A percentile compares a stretch with the other conserved stretches of the same genome.
phyloP scores from a whole-genome alignment of 2,888 invertebrate genomes.

The Caenorhabditis drosophilae region DNA sequence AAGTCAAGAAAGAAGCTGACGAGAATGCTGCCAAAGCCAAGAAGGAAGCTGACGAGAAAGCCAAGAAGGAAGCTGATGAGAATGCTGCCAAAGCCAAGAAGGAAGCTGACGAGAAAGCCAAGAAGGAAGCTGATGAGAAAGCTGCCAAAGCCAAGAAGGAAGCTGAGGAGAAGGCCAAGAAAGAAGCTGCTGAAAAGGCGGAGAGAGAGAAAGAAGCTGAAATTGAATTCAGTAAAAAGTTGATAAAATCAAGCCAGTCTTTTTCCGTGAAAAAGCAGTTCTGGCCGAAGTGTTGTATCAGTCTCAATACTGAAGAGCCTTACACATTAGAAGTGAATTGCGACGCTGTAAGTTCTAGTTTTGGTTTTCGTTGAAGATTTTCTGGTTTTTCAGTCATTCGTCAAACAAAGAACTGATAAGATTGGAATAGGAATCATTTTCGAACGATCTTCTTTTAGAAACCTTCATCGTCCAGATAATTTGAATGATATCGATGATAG shows the following conservation, averaged over 20 bases:
- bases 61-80: not conserved
- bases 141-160: conserved; percentile 4
- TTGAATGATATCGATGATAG: conserved; percentile 23
- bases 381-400: conserved; percentile 19
- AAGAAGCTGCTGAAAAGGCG: not conserved
- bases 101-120: conserved; percentile 1
- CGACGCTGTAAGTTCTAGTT: conserved; percentile 14
- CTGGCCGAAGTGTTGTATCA: conserved; percentile 4
- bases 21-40: not conserved
- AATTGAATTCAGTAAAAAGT: conserved; percentile 11
- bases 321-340: conserved; percentile 30
- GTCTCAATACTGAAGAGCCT: conserved; percentile 14
- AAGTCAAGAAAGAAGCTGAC: conserved; percentile 2
- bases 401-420: conserved; percentile 45
- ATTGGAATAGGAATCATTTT: conserved; percentile 53
- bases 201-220: not conserved
- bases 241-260: too few relatives aligned
- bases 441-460: conserved; percentile 17
- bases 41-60: not conserved
- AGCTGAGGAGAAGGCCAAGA: conserved; percentile 5
- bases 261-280: conserved; percentile 8
- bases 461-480: conserved; percentile 13
- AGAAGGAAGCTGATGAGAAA: not conserved
- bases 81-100: not conserved
- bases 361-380: not conserved